A percentile compares a stretch with the other conserved stretches of the same genome.
Evolutionary conservation across 2,888 invertebrate species (phyloP).

Genomic region (Caenorhabditis auriculariae): DNA sequence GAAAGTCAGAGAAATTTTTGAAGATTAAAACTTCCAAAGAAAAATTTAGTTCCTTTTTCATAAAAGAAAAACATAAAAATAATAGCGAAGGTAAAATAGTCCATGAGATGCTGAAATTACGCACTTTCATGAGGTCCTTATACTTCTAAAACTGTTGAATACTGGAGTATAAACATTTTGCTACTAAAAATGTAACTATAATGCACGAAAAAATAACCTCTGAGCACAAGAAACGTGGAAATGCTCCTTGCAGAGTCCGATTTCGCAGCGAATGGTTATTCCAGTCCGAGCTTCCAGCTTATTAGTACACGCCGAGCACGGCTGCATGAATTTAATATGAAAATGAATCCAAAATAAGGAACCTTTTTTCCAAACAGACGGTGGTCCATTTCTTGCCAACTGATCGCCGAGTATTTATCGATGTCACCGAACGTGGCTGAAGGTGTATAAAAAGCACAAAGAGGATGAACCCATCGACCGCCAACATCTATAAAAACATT

Average conservation of each 20-base stretch:
- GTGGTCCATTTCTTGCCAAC: constrained; percentile 95
- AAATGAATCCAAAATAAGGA: constrained; percentile 4
- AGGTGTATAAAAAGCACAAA: constrained; percentile 94
- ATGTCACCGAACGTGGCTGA: constrained; percentile 94
- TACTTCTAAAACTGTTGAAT: too few species aligned
- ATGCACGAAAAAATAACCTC: constrained; percentile 25
- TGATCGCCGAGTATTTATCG: constrained; percentile 83
- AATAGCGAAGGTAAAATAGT: not conserved
- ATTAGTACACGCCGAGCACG: constrained; percentile 86
- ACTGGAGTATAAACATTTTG: constrained; percentile 1
- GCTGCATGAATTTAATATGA: constrained; percentile 61
- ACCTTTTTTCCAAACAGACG: constrained; percentile 88
- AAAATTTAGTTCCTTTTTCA: not conserved
- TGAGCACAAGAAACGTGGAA: constrained; percentile 88
- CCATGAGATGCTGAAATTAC: not conserved
- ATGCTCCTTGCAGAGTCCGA: constrained; percentile 93
- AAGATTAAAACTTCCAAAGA: not conserved
- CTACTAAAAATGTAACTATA: not conserved
- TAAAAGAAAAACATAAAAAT: not conserved
- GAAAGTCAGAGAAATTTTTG: not conserved
- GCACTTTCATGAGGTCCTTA: constrained; percentile 7
- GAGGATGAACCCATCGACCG: constrained; percentile 85
- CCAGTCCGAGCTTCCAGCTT: constrained; percentile 84
- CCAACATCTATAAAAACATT: constrained; percentile 44
- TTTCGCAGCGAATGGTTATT: constrained; percentile 94